Evolutionary conservation across 1,140 invertebrate genomes (phyloP).

Genomic region (Cydia pomonella): DNA sequence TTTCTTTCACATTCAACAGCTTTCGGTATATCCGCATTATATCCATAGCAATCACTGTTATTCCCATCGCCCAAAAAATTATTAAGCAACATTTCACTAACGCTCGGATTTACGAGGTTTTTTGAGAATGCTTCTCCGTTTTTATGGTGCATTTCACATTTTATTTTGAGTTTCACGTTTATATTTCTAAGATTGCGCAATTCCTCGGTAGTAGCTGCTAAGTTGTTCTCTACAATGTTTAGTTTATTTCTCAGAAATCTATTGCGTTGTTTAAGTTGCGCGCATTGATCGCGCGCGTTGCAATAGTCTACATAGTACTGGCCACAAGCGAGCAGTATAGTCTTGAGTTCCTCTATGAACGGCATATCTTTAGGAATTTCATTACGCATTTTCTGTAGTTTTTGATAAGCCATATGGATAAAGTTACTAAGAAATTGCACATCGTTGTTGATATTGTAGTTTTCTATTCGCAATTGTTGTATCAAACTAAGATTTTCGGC

Average conservation of each 20-base stretch:
- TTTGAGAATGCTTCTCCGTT: background rate
- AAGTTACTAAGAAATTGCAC: slow-evolving; percentile 39
- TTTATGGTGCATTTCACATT: background rate
- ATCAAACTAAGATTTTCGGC: slow-evolving; percentile 36
- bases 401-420: slow-evolving; percentile 43
- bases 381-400: slow-evolving; percentile 44
- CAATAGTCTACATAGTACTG: slow-evolving; percentile 45
- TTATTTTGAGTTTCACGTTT: slow-evolving; percentile 36
- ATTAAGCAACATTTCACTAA: background rate
- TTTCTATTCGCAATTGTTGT: slow-evolving; percentile 39
- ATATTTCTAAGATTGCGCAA: slow-evolving; percentile 35
- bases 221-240: slow-evolving; percentile 43
- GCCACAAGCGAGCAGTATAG: slow-evolving; percentile 46
- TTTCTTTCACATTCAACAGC: background rate
- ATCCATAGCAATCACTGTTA: background rate
- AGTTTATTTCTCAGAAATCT: slow-evolving; percentile 49
- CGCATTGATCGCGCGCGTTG: slow-evolving; percentile 42
- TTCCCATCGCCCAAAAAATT: background rate
- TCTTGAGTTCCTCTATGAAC: slow-evolving; percentile 41
- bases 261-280: slow-evolving; percentile 48
- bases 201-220: slow-evolving; percentile 40
- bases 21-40: background rate
- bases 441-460: slow-evolving; percentile 40
- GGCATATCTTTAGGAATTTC: slow-evolving; percentile 35
- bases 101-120: background rate